Conservation (phyloP, 2,888 invertebrate species). For the Cancer borealis region DNA sequence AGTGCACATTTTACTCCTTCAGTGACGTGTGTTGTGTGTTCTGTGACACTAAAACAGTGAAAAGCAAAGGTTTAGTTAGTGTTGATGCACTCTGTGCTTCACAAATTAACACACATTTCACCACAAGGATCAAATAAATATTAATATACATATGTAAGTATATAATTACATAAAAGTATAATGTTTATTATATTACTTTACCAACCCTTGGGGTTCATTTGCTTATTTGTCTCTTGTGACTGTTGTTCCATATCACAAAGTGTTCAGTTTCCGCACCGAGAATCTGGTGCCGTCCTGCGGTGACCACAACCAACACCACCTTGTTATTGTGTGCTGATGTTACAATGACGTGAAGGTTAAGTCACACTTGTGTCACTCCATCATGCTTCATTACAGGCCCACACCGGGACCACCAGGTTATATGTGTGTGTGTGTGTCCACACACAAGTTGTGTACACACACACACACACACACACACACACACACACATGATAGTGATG, state of each 20-base stretch:
- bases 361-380: not conserved
- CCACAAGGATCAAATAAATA: constrained; percentile 29
- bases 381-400: not conserved
- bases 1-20: not conserved
- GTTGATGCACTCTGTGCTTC: constrained; percentile 20
- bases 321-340: too few species aligned
- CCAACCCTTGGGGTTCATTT: constrained; percentile 46
- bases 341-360: not conserved
- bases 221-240: not conserved
- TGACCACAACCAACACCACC: not conserved
- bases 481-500: not conserved
- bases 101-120: constrained; percentile 17
- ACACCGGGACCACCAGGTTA: not conserved
- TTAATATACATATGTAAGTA: constrained; percentile 2
- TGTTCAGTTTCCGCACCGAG: not conserved
- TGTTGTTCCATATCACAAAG: constrained; percentile 18
- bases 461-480: not conserved
- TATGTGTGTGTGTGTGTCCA: too few species aligned
- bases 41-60: not conserved
- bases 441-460: not conserved
- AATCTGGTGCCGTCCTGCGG: not conserved
- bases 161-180: not conserved
- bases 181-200: constrained; percentile 20
- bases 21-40: constrained; percentile 31
- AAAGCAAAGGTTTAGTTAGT: not conserved